Base-by-base conservation (phyloP, 2,797 vertebrate genomes). In the Sebastes iracundus region DNA sequence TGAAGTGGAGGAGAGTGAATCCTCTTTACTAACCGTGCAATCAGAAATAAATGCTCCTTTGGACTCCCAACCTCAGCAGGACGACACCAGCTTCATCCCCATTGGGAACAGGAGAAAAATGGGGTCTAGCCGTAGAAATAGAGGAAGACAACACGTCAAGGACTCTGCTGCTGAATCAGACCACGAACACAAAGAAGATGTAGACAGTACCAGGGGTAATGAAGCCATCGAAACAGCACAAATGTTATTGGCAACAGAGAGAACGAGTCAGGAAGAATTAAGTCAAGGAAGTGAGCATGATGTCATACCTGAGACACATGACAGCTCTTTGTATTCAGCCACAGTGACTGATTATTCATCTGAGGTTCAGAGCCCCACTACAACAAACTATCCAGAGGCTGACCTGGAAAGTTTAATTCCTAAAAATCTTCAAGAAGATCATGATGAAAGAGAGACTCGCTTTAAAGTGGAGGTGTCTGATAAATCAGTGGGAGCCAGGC, bases 101-200 rank as follows among this genome's bases (percentile, higher is more conserved):
- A 2, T 42, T 22, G 22, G 55, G 16, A 64, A 46, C 56, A 79
- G 72, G 68, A 91, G 72, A 70, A 83, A 83, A 70, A 38, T 83
- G 22, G 75, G 71, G 20, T 93, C 93, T 64, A 90, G 88, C 11
- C 88, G 87, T 4, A 90, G 75, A 42, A 64, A 42, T 10, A 70
- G 74, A 79, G 81, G 62, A 30, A 67, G 42, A 49, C 71, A 52
- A 23, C 30, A 52, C 22, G 62, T 2, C 20, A 58, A 67, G 52
- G 74, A 60, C 53, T 60, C 35, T 8, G 66, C 23, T 35, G 77
- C 20, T 42, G 81, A 80, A 72, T 5, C 13, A 74, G 7, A 63
- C 16, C 25, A 78, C 6, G 11, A 14, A 30, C 18, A 4, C 10
- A 25, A 2, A 32, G 25, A 32, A 6, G 59, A 14, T 38, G n/a